Base-by-base conservation (phyloP, 2,888 invertebrate genomes). In the Anoncus sp. region DNA sequence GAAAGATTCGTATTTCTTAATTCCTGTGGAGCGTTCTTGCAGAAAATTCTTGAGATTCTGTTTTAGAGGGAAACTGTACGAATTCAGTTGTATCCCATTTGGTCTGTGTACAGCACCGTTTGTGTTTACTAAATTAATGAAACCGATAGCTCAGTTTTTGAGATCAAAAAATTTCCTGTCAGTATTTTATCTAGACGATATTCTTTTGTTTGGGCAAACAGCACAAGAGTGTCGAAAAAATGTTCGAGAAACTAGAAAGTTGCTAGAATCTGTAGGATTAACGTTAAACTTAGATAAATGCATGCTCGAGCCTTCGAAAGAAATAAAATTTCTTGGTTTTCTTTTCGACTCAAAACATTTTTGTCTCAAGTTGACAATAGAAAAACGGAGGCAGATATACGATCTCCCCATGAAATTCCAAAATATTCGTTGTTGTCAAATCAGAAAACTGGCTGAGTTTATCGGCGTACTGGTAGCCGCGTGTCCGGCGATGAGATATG, bases 1-100 rank as follows among this genome's bases (percentile, higher is more conserved):
- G 1, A 72, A 71, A 5, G 62, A 71, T 53, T 60, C 71, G 14
- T 62, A 51, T 71, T 71, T 71, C 38, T 51, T 72, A 5, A 63
- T 72, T 53, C 63, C 63, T 1, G 63, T 72, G 16, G 35, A 72
- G 3, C 51, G 55, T 1, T 63, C 45, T 4, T 27, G 16, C 24
- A 31, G 49, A 12, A 40, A 71, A 71, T 60, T 31, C n/a, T n/a
- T n/a, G n/a, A n/a, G n/a, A n/a, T n/a, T n/a, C n/a, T n/a, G n/a
- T n/a, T n/a, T n/a, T n/a, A 22, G 20, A 45, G 45, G 24, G 10
- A 6, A 47, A 4, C 16, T 60, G 4, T 70, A 60, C 20, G 70
- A 70, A 24, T 60, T 70, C 20, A 70, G 60, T 12, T 60, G 51
- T 12, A 40, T 51, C 6, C 60, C 38, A 2, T 60, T 60, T 3